Conservation (phyloP, 1,140 invertebrate species). For the Hylaeus volcanicus region DNA sequence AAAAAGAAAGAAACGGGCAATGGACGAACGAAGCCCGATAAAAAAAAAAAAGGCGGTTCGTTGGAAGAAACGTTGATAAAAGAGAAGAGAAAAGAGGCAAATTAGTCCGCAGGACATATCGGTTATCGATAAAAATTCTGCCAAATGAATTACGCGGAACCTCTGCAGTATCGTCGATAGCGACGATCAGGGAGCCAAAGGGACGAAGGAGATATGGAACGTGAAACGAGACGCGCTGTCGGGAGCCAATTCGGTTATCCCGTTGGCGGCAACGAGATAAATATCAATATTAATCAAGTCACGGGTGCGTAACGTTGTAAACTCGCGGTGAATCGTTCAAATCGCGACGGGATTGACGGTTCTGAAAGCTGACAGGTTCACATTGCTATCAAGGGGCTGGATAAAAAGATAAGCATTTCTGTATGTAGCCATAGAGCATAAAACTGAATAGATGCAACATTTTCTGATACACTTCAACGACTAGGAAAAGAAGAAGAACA, state of each 20-base stretch:
- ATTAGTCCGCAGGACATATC: background rate
- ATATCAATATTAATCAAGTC: conserved; percentile 46
- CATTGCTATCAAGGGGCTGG: background rate
- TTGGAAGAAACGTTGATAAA: background rate
- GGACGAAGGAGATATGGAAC: background rate
- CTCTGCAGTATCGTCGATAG: background rate
- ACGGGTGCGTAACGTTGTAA: conserved; percentile 3
- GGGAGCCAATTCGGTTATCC: conserved; percentile 7
- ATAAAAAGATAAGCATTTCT: too few species aligned
- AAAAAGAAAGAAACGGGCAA: too few species aligned
- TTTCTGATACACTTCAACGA: too few species aligned
- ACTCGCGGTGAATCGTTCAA: background rate
- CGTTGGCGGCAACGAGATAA: background rate
- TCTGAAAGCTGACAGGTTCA: conserved; percentile 13
- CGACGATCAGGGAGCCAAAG: background rate
- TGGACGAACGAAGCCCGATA: too few species aligned
- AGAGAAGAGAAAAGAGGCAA: background rate
- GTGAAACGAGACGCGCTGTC: conserved; percentile 16
- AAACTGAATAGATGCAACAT: too few species aligned
- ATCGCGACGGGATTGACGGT: conserved; percentile 8
- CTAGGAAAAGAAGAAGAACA: too few species aligned
- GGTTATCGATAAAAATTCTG: conserved; percentile 45
- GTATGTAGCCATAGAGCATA: too few species aligned
- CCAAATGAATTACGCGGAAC: conserved; percentile 27
- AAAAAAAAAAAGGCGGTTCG: background rate